Evolutionary conservation across 2,113 vertebrate genomes (phyloP).

Genomic region (Syngnathus floridae): DNA sequence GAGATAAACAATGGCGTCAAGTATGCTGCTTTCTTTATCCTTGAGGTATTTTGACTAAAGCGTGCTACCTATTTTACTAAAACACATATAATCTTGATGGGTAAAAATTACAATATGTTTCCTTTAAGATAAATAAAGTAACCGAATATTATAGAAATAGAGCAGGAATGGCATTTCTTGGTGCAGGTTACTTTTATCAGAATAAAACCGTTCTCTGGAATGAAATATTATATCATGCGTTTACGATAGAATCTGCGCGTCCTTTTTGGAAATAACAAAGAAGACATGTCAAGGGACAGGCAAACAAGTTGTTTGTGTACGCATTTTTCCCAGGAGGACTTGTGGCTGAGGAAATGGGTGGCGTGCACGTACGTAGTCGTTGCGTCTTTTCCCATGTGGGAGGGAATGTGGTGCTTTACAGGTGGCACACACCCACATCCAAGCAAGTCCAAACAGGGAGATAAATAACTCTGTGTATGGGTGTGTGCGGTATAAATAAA

Average conservation of each 20-base stretch:
- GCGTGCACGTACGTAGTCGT: constrained; percentile 53
- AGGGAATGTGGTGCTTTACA: constrained; percentile 50
- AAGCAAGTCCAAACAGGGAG: constrained; percentile 14
- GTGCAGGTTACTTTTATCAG: neutral
- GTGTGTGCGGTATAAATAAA: constrained; percentile 29
- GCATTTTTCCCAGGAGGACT: constrained; percentile 40
- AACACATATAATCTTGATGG: no score
- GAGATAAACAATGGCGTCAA: no score
- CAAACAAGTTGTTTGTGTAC: constrained; percentile 2
- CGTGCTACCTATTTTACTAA: neutral
- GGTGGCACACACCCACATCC: constrained; percentile 33
- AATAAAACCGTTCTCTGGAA: neutral
- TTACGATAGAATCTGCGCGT: neutral
- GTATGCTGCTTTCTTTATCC: neutral
- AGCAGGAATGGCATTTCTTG: neutral
- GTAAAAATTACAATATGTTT: no score
- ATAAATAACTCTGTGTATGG: constrained; percentile 12
- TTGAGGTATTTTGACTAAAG: neutral
- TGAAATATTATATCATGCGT: neutral
- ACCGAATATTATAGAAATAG: neutral
- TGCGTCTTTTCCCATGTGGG: constrained; percentile 37
- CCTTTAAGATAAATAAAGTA: neutral
- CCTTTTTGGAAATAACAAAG: neutral
- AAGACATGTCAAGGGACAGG: constrained; percentile 1
- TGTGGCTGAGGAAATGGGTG: constrained; percentile 35